A percentile compares a stretch with the other conserved stretches of the same genome.
Evolutionary conservation across 64 coral and sea anemone genomes (phyloP).

Genomic region (Montipora capricornis): DNA sequence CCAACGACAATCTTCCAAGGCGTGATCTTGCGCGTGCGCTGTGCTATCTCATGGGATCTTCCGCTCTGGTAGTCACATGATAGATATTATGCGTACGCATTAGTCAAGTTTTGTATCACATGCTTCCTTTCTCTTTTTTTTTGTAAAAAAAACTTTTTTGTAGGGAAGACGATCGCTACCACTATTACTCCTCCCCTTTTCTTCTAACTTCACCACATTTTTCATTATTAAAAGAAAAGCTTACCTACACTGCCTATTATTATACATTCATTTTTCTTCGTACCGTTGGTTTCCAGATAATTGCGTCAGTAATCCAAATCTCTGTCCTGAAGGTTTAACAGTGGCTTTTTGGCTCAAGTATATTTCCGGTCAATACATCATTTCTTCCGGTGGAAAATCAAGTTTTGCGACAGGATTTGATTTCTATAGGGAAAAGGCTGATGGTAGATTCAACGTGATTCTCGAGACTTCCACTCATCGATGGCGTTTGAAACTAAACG

Average conservation of each 20-base stretch:
- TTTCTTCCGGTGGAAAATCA: conserved; percentile 90
- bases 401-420: conserved; percentile 83
- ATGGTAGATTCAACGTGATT: conserved; percentile 51
- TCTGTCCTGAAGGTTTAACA: conserved; percentile 65
- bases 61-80: conserved; percentile 27
- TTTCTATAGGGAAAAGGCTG: conserved; percentile 68
- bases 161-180: too few relatives aligned
- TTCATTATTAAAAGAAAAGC: too few relatives aligned
- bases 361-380: conserved; percentile 72
- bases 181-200: too few relatives aligned
- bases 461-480: conserved; percentile 65
- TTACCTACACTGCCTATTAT: too few relatives aligned
- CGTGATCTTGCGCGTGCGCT: conserved; percentile 24
- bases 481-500: conserved; percentile 69
- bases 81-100: neutral
- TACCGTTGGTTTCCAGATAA: conserved; percentile 19
- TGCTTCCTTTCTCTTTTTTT: too few relatives aligned
- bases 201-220: too few relatives aligned
- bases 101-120: too few relatives aligned
- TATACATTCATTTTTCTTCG: neutral
- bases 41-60: conserved; percentile 73
- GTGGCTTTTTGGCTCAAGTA: conserved; percentile 87
- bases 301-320: conserved; percentile 77
- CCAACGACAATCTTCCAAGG: neutral
- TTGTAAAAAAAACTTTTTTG: too few relatives aligned